A percentile compares a stretch with the other conserved stretches of the same genome.
Conservation (phyloP, 2,113 vertebrate genomes). For the Hemibates koningsi region DNA sequence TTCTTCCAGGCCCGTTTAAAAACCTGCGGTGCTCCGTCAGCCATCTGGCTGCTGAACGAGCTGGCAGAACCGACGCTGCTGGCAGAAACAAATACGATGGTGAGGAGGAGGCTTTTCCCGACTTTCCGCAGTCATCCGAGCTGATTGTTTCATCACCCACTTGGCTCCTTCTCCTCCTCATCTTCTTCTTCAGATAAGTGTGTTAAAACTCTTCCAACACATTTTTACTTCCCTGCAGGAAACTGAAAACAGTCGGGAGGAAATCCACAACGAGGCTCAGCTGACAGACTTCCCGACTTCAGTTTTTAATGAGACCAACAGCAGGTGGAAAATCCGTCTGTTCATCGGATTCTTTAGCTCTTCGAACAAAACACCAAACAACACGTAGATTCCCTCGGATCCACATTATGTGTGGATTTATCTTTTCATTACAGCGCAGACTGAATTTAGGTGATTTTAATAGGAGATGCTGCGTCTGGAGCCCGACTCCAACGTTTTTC, state of each 20-base stretch:
- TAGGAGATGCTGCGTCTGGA: neutral
- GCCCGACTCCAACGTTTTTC: neutral
- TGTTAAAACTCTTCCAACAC: neutral
- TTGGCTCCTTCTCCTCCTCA: neutral
- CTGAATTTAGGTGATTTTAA: neutral
- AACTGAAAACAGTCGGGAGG: neutral
- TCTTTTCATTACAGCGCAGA: neutral
- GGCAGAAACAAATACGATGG: neutral
- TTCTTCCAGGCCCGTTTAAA: neutral
- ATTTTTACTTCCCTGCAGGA: neutral
- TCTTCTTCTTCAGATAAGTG: neutral
- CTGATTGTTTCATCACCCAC: slow-evolving; percentile 4
- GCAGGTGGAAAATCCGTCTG: neutral
- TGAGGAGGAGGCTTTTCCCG: neutral
- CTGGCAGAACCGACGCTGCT: neutral
- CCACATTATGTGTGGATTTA: too few relatives aligned
- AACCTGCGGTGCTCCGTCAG: neutral
- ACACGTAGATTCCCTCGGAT: neutral
- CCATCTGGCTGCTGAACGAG: slow-evolving; percentile 12
- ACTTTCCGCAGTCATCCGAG: neutral
- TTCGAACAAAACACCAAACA: neutral
- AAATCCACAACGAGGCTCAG: neutral
- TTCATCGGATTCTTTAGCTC: neutral
- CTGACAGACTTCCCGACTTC: neutral
- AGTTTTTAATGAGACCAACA: neutral